Percentiles rank a stretch among this genome's conserved stretches.
These are phyloP conservation scores for Trypoxylus dichotomus DNA, from an alignment of 1,140 invertebrate genomes.

Conservation along the genomic window DNA sequence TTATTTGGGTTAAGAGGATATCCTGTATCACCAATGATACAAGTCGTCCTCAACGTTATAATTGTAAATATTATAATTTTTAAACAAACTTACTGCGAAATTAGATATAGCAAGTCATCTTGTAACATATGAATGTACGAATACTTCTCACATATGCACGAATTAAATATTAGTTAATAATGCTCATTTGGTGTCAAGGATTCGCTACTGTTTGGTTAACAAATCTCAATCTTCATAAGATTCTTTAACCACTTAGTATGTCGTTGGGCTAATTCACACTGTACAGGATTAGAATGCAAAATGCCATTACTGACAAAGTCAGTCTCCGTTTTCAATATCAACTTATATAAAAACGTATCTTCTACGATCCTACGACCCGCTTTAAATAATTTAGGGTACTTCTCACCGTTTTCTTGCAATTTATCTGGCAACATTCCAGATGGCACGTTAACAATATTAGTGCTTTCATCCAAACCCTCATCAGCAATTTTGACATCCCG, in stretches of 20 bases:
- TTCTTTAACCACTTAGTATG: conserved; percentile 45
- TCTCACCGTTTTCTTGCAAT: conserved; percentile 33
- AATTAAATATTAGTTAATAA: too few species aligned
- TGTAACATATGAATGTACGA: too few species aligned
- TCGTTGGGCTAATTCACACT: conserved; percentile 38
- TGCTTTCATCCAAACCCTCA: not conserved
- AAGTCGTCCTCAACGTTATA: too few species aligned
- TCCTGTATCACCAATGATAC: too few species aligned
- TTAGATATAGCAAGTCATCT: too few species aligned
- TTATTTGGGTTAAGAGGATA: too few species aligned
- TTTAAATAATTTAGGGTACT: conserved; percentile 43
- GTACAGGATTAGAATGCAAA: conserved; percentile 27
- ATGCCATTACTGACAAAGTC: conserved; percentile 36
- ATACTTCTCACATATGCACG: too few species aligned
- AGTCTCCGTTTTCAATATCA: conserved; percentile 39
- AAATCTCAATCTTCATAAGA: conserved; percentile 29
- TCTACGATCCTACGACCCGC: conserved; percentile 36
- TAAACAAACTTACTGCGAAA: too few species aligned
- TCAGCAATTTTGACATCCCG: conserved; percentile 15
- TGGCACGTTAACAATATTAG: not conserved
- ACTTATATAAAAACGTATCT: conserved; percentile 38
- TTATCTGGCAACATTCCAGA: not conserved
- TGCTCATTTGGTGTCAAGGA: too few species aligned
- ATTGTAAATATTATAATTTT: too few species aligned
- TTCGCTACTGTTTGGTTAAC: not conserved